Conservation (phyloP, 1,140 invertebrate genomes). For the Oreohelix idahoensis region DNA sequence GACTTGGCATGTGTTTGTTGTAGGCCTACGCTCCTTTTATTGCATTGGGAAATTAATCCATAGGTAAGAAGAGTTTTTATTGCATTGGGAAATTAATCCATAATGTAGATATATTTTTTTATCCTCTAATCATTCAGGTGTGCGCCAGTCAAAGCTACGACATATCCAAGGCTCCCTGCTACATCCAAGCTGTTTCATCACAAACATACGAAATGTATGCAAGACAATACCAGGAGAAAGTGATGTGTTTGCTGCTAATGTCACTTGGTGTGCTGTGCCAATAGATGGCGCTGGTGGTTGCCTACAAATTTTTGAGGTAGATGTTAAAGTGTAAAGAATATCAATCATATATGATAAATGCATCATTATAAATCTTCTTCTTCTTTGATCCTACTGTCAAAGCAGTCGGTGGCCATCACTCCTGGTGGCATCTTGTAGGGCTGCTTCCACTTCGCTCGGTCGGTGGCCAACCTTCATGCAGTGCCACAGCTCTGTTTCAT, state of each 20-base stretch:
- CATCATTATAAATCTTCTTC: no score
- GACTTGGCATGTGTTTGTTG: no score
- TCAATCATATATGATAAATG: background rate
- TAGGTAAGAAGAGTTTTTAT: no score
- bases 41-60: no score
- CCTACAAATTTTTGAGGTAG: constrained; percentile 86
- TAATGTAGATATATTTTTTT: background rate
- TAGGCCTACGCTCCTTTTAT: no score
- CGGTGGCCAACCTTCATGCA: no score
- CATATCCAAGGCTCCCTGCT: constrained; percentile 91
- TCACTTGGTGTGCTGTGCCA: constrained; percentile 87
- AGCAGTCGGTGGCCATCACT: no score
- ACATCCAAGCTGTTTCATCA: constrained; percentile 92
- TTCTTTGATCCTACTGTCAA: no score
- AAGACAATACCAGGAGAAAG: constrained; percentile 93
- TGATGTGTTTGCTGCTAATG: constrained; percentile 92
- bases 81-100: no score
- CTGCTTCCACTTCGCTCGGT: no score
- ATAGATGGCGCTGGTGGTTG: constrained; percentile 90
- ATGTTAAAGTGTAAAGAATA: background rate
- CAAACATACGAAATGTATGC: constrained; percentile 92
- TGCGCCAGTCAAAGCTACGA: constrained; percentile 92
- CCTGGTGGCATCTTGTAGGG: no score
- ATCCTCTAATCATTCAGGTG: constrained; percentile 68
- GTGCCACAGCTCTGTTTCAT: no score